Percentiles rank a stretch among this genome's conserved stretches.
Conservation (phyloP, 2,888 invertebrate genomes). For the Molanna angustata region DNA sequence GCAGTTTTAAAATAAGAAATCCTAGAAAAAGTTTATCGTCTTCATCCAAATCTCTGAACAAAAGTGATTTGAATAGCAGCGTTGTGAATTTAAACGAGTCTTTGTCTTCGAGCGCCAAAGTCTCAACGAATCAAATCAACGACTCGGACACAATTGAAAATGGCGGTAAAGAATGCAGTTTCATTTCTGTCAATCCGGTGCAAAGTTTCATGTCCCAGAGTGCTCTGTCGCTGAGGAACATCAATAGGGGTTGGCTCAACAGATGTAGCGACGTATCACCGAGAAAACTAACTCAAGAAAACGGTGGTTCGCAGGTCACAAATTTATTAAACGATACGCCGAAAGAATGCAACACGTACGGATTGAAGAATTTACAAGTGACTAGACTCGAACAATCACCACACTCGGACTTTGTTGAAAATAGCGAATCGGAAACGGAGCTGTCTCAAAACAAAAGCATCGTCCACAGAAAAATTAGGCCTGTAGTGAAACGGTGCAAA, state of each 20-base stretch:
- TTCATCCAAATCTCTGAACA: constrained; percentile 34
- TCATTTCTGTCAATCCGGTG: constrained; percentile 17
- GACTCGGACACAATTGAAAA: constrained; percentile 12
- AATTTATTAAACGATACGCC: too few relatives aligned
- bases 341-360: constrained; percentile 37
- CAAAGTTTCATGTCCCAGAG: constrained; percentile 13
- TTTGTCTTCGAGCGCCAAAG: background rate
- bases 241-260: constrained; percentile 49
- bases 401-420: constrained; percentile 65
- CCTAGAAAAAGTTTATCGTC: constrained; percentile 65
- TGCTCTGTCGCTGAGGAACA: constrained; percentile 32
- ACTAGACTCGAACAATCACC: constrained; percentile 16
- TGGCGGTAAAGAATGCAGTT: constrained; percentile 2
- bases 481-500: constrained; percentile 57
- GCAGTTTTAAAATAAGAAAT: constrained; percentile 70
- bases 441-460: constrained; percentile 39
- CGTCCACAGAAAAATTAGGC: constrained; percentile 50
- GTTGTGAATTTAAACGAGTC: background rate
- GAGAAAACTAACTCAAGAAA: too few relatives aligned
- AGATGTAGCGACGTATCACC: constrained; percentile 24
- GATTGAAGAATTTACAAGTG: constrained; percentile 43
- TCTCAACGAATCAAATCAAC: too few relatives aligned
- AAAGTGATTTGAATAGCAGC: constrained; percentile 33
- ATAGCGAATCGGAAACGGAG: constrained; percentile 66
- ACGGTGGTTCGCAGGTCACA: too few relatives aligned